Evolutionary conservation across 2,797 vertebrate species (phyloP).

Genomic region (Harpagifer antarcticus): DNA sequence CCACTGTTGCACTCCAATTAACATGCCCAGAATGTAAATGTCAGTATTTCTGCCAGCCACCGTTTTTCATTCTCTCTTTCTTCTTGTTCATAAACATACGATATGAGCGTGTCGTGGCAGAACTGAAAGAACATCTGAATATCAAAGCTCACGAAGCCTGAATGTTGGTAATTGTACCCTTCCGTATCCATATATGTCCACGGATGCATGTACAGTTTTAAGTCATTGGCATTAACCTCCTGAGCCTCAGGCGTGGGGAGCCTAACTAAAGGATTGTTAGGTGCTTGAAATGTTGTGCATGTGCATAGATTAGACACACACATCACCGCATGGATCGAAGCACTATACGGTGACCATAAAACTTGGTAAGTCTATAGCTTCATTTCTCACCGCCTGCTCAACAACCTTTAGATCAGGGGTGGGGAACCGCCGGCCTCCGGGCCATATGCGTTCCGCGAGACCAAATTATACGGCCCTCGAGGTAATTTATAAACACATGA

Average conservation of each 20-base stretch:
- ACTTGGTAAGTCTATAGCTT: slow-evolving; percentile 31
- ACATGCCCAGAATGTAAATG: slow-evolving; percentile 60
- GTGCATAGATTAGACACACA: slow-evolving; percentile 27
- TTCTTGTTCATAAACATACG: slow-evolving; percentile 26
- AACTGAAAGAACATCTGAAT: slow-evolving; percentile 37
- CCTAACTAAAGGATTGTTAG: slow-evolving; percentile 52
- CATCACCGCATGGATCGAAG: slow-evolving; percentile 21
- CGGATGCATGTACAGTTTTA: slow-evolving; percentile 50
- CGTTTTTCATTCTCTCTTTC: slow-evolving; percentile 42
- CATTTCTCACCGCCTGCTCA: slow-evolving; percentile 41
- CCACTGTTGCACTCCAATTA: slow-evolving; percentile 55
- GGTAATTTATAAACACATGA: no score
- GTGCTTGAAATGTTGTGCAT: slow-evolving; percentile 46
- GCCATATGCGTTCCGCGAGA: no score
- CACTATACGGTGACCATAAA: slow-evolving; percentile 39
- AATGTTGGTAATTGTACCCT: slow-evolving; percentile 37
- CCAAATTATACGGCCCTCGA: no score
- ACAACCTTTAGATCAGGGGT: slow-evolving; percentile 41
- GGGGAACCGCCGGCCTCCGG: no score
- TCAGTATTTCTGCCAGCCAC: slow-evolving; percentile 42
- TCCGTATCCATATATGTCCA: slow-evolving; percentile 33
- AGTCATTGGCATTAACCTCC: slow-evolving; percentile 58
- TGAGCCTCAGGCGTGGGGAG: slow-evolving; percentile 37
- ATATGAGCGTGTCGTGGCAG: slow-evolving; percentile 9
- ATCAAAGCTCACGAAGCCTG: slow-evolving; percentile 34